These are phyloP conservation scores for Tanypteryx hageni DNA, from an alignment of 2,888 invertebrate genomes.

Conservation along the genomic window DNA sequence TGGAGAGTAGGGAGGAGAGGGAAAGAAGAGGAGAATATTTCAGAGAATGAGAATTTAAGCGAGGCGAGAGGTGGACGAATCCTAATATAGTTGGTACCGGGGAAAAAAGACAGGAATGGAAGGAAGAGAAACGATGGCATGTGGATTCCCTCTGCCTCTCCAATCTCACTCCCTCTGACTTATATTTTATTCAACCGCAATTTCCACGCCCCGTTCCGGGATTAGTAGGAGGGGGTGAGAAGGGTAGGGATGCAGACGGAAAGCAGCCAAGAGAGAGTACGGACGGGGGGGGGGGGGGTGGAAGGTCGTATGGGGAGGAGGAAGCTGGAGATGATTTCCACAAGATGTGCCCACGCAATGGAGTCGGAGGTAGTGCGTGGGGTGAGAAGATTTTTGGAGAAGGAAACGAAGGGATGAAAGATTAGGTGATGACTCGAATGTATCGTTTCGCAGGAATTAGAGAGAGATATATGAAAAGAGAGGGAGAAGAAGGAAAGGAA, in stretches of 20 bases:
- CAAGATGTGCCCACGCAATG: not conserved
- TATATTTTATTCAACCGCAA: constrained; percentile 64
- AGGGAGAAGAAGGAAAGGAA: not conserved
- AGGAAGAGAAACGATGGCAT: not conserved
- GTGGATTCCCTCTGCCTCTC: not conserved
- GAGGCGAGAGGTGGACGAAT: not conserved
- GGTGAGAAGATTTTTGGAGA: not conserved
- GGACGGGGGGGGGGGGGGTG: not conserved
- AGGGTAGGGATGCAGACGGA: not conserved
- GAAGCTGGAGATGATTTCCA: not conserved
- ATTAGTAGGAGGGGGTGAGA: not conserved
- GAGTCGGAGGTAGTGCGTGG: not conserved
- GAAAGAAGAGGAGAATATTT: too few species aligned
- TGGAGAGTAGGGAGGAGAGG: too few species aligned
- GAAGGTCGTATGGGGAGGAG: not conserved
- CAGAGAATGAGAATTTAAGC: not conserved
- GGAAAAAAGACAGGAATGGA: not conserved
- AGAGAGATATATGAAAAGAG: not conserved
- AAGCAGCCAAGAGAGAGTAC: not conserved
- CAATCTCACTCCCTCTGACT: not conserved
- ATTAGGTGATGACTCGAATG: constrained; percentile 21
- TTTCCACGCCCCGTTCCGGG: constrained; percentile 11
- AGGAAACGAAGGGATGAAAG: not conserved
- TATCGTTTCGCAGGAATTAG: constrained; percentile 1
- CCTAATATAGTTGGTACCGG: not conserved